phyloP scores from a whole-genome alignment of 2,888 invertebrate genomes.

The Sinhomidia bicolor region DNA sequence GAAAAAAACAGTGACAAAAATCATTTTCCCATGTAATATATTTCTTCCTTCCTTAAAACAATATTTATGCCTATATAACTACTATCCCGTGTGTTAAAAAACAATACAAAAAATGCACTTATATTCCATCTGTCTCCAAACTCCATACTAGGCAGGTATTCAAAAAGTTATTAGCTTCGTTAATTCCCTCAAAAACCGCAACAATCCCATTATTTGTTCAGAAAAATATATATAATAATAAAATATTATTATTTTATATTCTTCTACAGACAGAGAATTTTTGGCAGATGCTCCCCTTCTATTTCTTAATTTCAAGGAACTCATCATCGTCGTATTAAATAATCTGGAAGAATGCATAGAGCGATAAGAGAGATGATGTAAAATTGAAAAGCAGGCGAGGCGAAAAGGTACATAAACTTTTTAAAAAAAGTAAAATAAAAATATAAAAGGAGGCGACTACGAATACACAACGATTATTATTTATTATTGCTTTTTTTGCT shows the following conservation, averaged over 20 bases:
- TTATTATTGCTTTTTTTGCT: slow-evolving; percentile 46
- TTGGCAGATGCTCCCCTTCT: neutral
- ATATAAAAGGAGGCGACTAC: slow-evolving; percentile 37
- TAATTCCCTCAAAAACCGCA: slow-evolving; percentile 64
- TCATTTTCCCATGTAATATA: slow-evolving; percentile 58
- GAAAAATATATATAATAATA: too few relatives aligned
- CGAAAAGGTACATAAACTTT: too few relatives aligned
- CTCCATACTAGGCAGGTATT: too few relatives aligned
- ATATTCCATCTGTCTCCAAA: neutral
- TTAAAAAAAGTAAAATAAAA: neutral
- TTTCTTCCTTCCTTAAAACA: slow-evolving; percentile 1
- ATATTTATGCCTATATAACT: too few relatives aligned
- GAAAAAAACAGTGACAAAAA: slow-evolving; percentile 71
- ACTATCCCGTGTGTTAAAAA: too few relatives aligned
- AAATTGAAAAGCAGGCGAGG: neutral
- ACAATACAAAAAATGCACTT: neutral
- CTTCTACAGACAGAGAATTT: slow-evolving; percentile 9
- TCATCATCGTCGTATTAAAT: neutral
- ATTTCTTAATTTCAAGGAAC: slow-evolving; percentile 24
- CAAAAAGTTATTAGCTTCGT: slow-evolving; percentile 67
- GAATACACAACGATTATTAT: neutral
- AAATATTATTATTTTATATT: too few relatives aligned
- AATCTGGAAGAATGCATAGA: neutral
- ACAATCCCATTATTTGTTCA: slow-evolving; percentile 52
- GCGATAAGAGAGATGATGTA: too few relatives aligned